Evolutionary conservation across 2,888 invertebrate species (phyloP), one percentile per base, ranked within the genome.

Genomic region (Zygaena filipendulae): DNA sequence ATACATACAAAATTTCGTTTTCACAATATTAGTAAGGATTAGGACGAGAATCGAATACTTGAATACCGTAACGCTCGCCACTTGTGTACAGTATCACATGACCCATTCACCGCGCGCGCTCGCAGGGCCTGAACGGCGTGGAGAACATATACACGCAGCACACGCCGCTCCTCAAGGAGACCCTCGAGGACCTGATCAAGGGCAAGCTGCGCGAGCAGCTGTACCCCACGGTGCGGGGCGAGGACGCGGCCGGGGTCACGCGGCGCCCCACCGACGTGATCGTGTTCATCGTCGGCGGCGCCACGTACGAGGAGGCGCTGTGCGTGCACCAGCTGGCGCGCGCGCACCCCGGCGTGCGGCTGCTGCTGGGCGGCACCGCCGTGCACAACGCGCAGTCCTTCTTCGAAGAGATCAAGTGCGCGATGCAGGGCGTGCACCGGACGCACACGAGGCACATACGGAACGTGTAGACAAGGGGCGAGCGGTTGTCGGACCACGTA

Each of bases 91-190:
- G 11, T 16, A 14, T n/a, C n/a, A n/a, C n/a, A n/a, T n/a, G n/a
- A n/a, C n/a, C n/a, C n/a, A n/a, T n/a, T n/a, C n/a, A n/a, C n/a
- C n/a, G n/a, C n/a, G n/a, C n/a, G n/a, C n/a, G n/a, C n/a, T 47
- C 44, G 0, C 52, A 86, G 83, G 93, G 92, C 10, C 75, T 95
- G 11, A 92, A 91, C 71, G 99, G 97, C 1, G 97, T 99, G 0
- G 99, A 99, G 61, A 99, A 99, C 70, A 94, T 99, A 36, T 99
- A 97, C 74, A 98, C 99, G 0, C 99, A 99, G 57, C 99, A 99
- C 68, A 90, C 90, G n/a, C 97, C 99, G 0, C 79, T 95, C 12
- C 68, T 99, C 4, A 88, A 90, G 47, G 93, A 95, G 56, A 89
- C 92, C 0, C 60, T 99, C 1, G 97, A 97, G 49, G 94, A 95